A percentile compares a stretch with the other conserved stretches of the same genome.
phyloP scores from a whole-genome alignment of 2,888 invertebrate species.

The Ochropacha duplaris region DNA sequence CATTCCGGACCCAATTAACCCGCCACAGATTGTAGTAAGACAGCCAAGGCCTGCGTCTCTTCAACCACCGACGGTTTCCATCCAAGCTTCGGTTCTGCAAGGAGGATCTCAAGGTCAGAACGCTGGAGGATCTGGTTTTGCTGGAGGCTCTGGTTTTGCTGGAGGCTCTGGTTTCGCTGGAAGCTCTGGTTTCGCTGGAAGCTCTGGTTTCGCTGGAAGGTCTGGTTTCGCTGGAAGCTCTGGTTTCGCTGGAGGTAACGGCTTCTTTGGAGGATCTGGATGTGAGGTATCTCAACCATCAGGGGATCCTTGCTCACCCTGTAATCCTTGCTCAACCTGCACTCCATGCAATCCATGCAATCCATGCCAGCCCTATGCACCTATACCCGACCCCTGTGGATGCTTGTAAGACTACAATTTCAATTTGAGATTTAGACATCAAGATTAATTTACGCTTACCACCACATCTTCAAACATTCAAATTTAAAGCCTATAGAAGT shows the following conservation, averaged over 20 bases:
- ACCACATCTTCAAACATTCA: background rate
- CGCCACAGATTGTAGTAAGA: conserved; percentile 49
- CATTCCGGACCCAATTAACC: conserved; percentile 35
- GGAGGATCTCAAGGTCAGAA: background rate
- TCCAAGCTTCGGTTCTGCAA: conserved; percentile 26
- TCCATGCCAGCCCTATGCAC: conserved; percentile 7
- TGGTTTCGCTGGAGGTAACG: background rate
- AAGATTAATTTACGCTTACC: background rate
- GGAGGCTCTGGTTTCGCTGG: background rate
- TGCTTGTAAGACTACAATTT: background rate
- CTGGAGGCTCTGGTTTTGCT: background rate
- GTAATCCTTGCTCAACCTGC: background rate
- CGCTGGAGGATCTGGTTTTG: background rate
- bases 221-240: background rate
- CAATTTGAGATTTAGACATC: background rate
- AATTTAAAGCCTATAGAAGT: background rate
- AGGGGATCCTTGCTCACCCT: background rate
- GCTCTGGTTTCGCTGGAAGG: background rate
- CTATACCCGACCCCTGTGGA: background rate
- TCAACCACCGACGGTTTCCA: conserved; percentile 46
- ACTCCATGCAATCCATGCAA: background rate
- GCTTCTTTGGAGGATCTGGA: background rate
- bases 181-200: too few relatives aligned
- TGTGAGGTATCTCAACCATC: background rate
- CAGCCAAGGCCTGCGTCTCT: conserved; percentile 42